Evolutionary conservation across 1,140 invertebrate species (phyloP), one percentile per base, ranked within the genome.

Genomic region (Coelopa frigida): DNA sequence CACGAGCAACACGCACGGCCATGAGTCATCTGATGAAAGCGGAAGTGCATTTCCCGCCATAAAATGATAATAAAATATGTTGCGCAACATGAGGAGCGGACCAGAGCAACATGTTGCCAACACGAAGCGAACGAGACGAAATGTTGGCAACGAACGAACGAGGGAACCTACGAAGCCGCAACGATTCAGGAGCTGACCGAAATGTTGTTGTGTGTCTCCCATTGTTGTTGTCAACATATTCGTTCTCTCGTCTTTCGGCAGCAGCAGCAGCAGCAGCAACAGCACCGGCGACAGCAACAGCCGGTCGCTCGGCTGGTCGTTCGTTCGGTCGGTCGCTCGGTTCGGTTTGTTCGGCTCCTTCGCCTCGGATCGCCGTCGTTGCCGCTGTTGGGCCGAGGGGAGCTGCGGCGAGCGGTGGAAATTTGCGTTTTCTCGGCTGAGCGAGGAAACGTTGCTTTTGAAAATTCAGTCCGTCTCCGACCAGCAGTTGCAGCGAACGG

Each of bases 401-500:
- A n/a, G 24, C 24, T 20, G 36, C 24, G 22, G 37, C 20, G 22
- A 23, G 15, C 35, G 46, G 37, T 48, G 46, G 46, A 44, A 49
- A 49, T 49, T 49, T 49, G 47, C 47, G 41, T 49, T 49, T 37
- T 49, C 44, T 36, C 44, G 43, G 44, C 40, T 35, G 37, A 49
- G 44, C 43, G 43, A 38, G 31, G 47, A 49, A 49, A 32, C 44
- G 43, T 43, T 40, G 47, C 33, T 49, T 44, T 49, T 49, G 23
- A 49, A 49, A 49, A 49, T 49, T 49, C 47, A 49, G 47, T 49
- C 40, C 26, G 47, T 39, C 29, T 49, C 37, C 47, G 47, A 49
- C 47, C 41, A 49, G 31, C 47, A 49, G 36, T 31, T 49, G 36
- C 40, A 49, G 40, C 47, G 41, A 43, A 48, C 46, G 46, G 32